Evolutionary conservation across 2,113 vertebrate genomes (phyloP).

Genomic region (Telmatochromis sp.): DNA sequence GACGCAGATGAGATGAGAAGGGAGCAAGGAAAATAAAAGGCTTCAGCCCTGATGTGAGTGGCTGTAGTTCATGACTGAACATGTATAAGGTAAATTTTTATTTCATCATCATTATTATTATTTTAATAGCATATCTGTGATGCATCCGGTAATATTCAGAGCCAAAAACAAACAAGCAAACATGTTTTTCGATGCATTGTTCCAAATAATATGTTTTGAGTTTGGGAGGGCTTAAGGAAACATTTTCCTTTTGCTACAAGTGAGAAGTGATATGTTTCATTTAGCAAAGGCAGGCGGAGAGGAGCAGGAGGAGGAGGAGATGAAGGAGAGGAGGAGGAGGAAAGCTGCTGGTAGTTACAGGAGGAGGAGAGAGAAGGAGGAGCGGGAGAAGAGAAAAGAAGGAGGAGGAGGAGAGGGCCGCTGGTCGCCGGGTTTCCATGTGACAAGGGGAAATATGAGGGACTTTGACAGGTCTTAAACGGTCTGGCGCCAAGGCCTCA

Average conservation of each 20-base stretch:
- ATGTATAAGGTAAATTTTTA: background rate
- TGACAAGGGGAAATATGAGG: slow-evolving; percentile 93
- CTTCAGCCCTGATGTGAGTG: background rate
- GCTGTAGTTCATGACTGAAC: slow-evolving; percentile 2
- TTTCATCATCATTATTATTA: background rate
- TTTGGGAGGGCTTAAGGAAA: background rate
- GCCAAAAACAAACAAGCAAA: background rate
- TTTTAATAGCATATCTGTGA: background rate
- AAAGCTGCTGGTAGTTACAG: background rate
- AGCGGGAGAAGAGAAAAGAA: slow-evolving; percentile 16
- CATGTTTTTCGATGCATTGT: background rate
- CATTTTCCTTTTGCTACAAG: slow-evolving; percentile 10
- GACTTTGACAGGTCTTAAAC: slow-evolving; percentile 97
- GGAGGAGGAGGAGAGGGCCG: slow-evolving; percentile 63
- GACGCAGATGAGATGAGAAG: background rate
- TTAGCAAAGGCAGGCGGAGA: slow-evolving; percentile 12
- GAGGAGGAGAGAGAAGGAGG: background rate
- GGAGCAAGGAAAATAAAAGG: background rate
- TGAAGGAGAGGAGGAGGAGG: background rate
- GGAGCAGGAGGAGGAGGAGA: background rate
- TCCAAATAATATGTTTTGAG: background rate
- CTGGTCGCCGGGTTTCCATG: slow-evolving; percentile 75
- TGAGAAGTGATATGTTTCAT: slow-evolving; percentile 48
- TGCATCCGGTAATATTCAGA: background rate
- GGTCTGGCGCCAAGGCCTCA: slow-evolving; percentile 90